These are phyloP conservation scores for Vanessa cardui DNA, from an alignment of 2,888 invertebrate species.

Conservation along the genomic window DNA sequence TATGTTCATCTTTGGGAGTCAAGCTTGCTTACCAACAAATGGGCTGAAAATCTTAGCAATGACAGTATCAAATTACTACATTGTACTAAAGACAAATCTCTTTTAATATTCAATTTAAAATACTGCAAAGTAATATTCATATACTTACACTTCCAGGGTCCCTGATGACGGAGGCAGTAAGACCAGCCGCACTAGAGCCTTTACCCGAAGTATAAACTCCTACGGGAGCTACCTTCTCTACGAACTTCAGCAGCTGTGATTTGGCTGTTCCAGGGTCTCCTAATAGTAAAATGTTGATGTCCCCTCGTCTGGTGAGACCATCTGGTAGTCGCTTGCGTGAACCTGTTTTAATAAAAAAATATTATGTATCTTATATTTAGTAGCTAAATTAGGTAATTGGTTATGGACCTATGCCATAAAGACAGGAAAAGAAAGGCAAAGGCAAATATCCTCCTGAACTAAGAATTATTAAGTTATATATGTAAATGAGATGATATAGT, in stretches of 20 bases:
- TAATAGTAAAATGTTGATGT: constrained; percentile 96
- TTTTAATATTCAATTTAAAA: too few species aligned
- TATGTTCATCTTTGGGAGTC: too few species aligned
- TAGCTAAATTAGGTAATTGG: neutral
- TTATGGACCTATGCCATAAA: too few species aligned
- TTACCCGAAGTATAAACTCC: constrained; percentile 99
- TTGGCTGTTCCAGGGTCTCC: constrained; percentile 99
- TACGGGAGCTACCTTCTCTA: constrained; percentile 96
- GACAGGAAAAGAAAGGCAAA: too few species aligned
- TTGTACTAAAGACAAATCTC: too few species aligned
- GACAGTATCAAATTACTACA: too few species aligned
- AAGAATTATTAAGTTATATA: too few species aligned
- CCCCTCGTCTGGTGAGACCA: constrained; percentile 96
- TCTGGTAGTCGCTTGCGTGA: constrained; percentile 95
- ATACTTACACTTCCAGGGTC: constrained; percentile 93
- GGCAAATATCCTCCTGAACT: too few species aligned
- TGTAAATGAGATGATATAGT: neutral
- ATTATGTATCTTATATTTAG: neutral
- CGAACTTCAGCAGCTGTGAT: constrained; percentile 98
- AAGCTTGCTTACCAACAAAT: too few species aligned
- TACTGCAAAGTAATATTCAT: neutral
- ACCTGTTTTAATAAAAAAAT: constrained; percentile 61
- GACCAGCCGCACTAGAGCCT: constrained; percentile 99
- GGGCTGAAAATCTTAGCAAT: too few species aligned
- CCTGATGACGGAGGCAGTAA: constrained; percentile 97